Evolutionary conservation across 2,888 invertebrate genomes (phyloP), one percentile per base, ranked within the genome.

Genomic region (Cantharis flavilabris): DNA sequence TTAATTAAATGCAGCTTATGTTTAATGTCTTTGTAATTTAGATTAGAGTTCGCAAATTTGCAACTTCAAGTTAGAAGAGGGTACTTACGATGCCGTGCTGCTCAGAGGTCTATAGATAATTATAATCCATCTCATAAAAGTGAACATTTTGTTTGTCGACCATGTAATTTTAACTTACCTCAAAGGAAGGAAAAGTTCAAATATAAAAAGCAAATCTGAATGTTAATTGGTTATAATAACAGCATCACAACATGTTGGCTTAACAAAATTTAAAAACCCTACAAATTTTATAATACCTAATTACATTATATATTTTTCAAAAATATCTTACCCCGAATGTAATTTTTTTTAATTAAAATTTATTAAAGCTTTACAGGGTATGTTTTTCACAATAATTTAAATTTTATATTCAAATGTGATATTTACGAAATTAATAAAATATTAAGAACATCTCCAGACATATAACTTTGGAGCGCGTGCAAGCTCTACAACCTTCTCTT

Each of bases 11-110:
- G 63, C 63, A 64, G 30, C 71, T 71, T 64, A 71, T 28, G 63
- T 26, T 71, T 71, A 71, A 71, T 26, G 64, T 71, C 62, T 64
- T 64, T 64, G 30, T 64, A 71, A 71, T 71, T 71, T 71, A 71
- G 64, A 64, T 64, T 30, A 71, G 71, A 71, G 28, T 64, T 71
- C 64, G 64, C 10, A 30, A 71, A 71, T 62, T 71, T 64, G 64
- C 64, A 71, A 71, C 49, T 49, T 49, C 49, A 49, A 71, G 63
- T 71, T 64, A 30, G 71, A 71, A 71, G 64, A n/a, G 63, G 70
- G 62, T 64, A 28, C 64, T 28, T 71, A 64, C 63, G 23, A 30
- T 71, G 63, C 28, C 30, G 20, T 71, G 63, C 64, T 30, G 64
- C 16, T 71, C 49, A 49, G 49, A 49, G 49, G 49, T 49, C 49